These are phyloP conservation scores for Melanchra persicariae DNA, from an alignment of 2,888 invertebrate genomes.

Conservation along the genomic window DNA sequence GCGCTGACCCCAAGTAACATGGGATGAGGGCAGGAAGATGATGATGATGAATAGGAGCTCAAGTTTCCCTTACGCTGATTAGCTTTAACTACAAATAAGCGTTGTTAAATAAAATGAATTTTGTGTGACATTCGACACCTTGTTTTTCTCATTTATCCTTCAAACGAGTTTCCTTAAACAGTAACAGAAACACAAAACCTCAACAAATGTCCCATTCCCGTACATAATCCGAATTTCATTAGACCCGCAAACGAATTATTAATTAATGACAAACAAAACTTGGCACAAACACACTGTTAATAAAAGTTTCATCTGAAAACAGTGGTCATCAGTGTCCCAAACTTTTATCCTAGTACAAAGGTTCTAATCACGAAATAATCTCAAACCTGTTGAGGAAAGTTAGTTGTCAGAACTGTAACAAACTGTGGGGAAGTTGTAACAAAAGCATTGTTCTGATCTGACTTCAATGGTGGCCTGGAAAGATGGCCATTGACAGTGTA, in stretches of 20 bases:
- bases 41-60: no score
- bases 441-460: slow-evolving; percentile 40
- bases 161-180: slow-evolving; percentile 5
- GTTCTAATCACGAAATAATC: slow-evolving; percentile 33
- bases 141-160: no score
- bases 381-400: slow-evolving; percentile 27
- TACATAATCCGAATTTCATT: slow-evolving; percentile 3
- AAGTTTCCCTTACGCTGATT: no score
- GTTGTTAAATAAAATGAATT: no score
- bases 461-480: slow-evolving; percentile 21
- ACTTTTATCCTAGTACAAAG: slow-evolving; percentile 27
- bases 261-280: slow-evolving; percentile 52
- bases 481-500: slow-evolving; percentile 11
- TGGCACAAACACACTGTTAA: slow-evolving; percentile 22
- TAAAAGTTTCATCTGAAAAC: slow-evolving; percentile 48
- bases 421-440: slow-evolving; percentile 28
- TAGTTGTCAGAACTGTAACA: slow-evolving; percentile 27
- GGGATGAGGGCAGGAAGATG: no score
- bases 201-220: slow-evolving; percentile 8
- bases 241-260: slow-evolving; percentile 32
- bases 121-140: no score
- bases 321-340: slow-evolving; percentile 31
- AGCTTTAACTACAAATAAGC: no score
- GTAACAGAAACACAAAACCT: slow-evolving; percentile 10
- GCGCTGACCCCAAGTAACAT: no score